phyloP scores from a whole-genome alignment of 1,140 invertebrate species.

The Drosophila kanapiae region DNA sequence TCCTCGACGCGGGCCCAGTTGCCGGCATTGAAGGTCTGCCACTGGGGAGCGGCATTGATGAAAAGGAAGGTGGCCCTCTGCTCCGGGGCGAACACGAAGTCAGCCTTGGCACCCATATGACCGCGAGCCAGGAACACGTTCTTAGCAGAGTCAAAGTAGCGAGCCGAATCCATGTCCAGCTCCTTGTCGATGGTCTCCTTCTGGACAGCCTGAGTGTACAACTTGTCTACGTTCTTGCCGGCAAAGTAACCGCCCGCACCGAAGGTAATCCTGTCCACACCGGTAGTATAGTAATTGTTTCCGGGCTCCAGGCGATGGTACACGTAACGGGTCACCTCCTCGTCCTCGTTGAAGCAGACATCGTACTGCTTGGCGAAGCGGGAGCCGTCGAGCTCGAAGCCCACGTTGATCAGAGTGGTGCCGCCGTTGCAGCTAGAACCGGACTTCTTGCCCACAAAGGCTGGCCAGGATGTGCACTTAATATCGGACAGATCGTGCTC shows the following conservation, averaged over 20 bases:
- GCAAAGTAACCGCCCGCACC: slow-evolving; percentile 68
- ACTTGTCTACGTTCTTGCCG: slow-evolving; percentile 70
- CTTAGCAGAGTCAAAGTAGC: slow-evolving; percentile 61
- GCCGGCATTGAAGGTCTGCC: slow-evolving; percentile 88
- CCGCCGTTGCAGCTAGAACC: slow-evolving; percentile 70
- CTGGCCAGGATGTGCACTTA: slow-evolving; percentile 65
- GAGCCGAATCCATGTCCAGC: slow-evolving; percentile 56
- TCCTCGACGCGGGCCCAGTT: slow-evolving; percentile 87
- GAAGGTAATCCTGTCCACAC: slow-evolving; percentile 78
- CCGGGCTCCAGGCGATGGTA: slow-evolving; percentile 69
- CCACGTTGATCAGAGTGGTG: slow-evolving; percentile 68
- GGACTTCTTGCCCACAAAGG: slow-evolving; percentile 73
- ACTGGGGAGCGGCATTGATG: slow-evolving; percentile 88
- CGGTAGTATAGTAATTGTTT: slow-evolving; percentile 67
- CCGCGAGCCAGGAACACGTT: slow-evolving; percentile 87
- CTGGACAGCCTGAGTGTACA: slow-evolving; percentile 77
- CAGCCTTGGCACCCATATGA: slow-evolving; percentile 89
- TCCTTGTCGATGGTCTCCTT: slow-evolving; percentile 66
- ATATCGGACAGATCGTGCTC: slow-evolving; percentile 64
- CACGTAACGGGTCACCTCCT: slow-evolving; percentile 79
- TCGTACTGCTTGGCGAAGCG: slow-evolving; percentile 83
- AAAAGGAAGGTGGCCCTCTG: slow-evolving; percentile 88
- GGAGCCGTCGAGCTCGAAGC: slow-evolving; percentile 49
- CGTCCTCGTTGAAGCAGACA: slow-evolving; percentile 84
- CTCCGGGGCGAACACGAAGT: slow-evolving; percentile 87